phyloP scores from a whole-genome alignment of 2,888 invertebrate genomes.

The Ophion ellenae region DNA sequence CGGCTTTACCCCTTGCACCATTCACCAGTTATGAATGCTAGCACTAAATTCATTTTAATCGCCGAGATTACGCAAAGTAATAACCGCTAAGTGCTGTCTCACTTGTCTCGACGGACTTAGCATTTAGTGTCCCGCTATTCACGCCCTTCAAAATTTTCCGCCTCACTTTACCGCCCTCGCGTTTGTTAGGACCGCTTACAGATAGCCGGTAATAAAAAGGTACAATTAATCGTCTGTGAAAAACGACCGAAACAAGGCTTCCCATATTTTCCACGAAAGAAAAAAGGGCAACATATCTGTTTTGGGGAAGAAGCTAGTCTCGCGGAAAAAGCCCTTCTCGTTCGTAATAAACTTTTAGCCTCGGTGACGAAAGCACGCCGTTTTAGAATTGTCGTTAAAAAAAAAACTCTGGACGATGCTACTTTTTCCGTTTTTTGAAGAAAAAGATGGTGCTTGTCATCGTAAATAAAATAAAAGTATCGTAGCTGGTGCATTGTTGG shows the following conservation, averaged over 20 bases:
- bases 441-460: not conserved
- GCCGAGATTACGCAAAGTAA: constrained; percentile 79
- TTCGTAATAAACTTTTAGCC: not conserved
- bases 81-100: constrained; percentile 79
- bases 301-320: not conserved
- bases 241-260: not conserved
- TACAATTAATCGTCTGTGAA: not conserved
- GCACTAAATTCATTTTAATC: constrained; percentile 81
- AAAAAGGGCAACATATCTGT: not conserved
- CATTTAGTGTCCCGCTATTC: constrained; percentile 39
- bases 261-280: not conserved
- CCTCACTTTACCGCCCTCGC: not conserved
- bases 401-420: no score
- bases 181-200: not conserved
- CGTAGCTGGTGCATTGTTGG: not conserved
- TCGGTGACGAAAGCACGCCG: not conserved
- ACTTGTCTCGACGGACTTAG: constrained; percentile 46
- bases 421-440: no score
- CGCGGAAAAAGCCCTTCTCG: not conserved
- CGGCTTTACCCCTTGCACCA: constrained; percentile 39
- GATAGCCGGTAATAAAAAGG: not conserved
- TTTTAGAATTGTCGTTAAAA: no score
- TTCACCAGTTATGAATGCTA: constrained; percentile 77
- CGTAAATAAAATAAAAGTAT: not conserved
- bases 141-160: constrained; percentile 32